Percentiles rank a stretch among this genome's conserved stretches.
Evolutionary conservation across 1,140 invertebrate genomes (phyloP).

Genomic region (Brachionus paranguensis): DNA sequence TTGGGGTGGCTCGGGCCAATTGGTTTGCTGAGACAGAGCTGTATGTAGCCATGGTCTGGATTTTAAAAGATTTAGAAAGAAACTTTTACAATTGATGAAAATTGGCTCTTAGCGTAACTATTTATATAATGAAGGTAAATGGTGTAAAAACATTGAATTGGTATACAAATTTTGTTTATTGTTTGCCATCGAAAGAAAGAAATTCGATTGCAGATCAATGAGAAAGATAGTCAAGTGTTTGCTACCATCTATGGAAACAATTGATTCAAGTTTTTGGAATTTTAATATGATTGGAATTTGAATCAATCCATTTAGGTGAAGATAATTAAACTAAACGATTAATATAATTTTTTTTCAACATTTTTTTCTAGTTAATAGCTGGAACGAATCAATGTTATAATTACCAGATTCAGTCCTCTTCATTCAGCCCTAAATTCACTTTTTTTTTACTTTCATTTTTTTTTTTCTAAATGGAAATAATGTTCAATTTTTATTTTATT

Average conservation of each 20-base stretch:
- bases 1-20: slow-evolving; percentile 7
- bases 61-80: neutral
- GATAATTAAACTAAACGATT: neutral
- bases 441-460: neutral
- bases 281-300: slow-evolving; percentile 10
- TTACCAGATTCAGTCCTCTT: neutral
- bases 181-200: neutral
- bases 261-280: neutral
- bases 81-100: neutral
- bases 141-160: neutral
- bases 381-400: neutral
- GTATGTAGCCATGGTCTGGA: neutral
- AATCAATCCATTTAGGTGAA: neutral
- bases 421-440: neutral
- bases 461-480: neutral
- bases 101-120: neutral
- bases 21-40: neutral
- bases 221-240: neutral
- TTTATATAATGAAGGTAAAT: neutral
- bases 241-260: neutral
- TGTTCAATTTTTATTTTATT: neutral
- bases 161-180: slow-evolving; percentile 7
- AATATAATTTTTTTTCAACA: neutral
- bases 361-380: neutral
- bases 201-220: neutral